These are phyloP conservation scores for Ailurus styani DNA, from an alignment of 2,113 vertebrate genomes.

Conservation along the genomic window DNA sequence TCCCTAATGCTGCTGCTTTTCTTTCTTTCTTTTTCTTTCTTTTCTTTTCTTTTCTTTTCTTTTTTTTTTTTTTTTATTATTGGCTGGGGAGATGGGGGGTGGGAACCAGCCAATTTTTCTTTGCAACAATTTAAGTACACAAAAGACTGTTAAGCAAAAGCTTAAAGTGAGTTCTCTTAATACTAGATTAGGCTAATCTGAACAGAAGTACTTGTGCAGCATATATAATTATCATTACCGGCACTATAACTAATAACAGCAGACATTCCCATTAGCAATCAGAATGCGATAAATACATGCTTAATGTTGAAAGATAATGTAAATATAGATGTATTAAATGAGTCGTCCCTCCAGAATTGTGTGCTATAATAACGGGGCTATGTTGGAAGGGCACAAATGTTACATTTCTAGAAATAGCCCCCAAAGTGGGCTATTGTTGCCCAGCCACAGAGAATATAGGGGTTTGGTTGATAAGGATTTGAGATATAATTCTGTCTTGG, in stretches of 20 bases:
- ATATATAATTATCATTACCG: slow-evolving; percentile 65
- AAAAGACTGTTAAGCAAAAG: neutral
- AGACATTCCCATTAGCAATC: slow-evolving; percentile 53
- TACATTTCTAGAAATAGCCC: neutral
- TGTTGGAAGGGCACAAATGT: slow-evolving; percentile 41
- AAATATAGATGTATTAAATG: slow-evolving; percentile 60
- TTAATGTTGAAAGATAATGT: slow-evolving; percentile 36
- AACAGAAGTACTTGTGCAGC: slow-evolving; percentile 63
- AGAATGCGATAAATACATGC: slow-evolving; percentile 64
- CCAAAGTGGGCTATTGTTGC: neutral
- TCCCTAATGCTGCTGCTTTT: neutral
- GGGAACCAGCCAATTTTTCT: slow-evolving; percentile 3
- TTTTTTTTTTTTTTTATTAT: neutral
- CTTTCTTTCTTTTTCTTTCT: neutral
- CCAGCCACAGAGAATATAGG: neutral
- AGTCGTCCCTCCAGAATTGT: slow-evolving; percentile 50
- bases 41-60: neutral
- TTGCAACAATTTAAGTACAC: slow-evolving; percentile 39
- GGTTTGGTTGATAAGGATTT: neutral
- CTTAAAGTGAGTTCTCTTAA: slow-evolving; percentile 43
- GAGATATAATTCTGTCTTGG: neutral
- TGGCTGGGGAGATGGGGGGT: neutral
- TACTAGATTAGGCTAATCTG: slow-evolving; percentile 62
- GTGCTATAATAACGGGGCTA: slow-evolving; percentile 18
- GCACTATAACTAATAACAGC: slow-evolving; percentile 65